A percentile compares a stretch with the other conserved stretches of the same genome.
Evolutionary conservation across 2,113 vertebrate genomes (phyloP).

Genomic region (Cyprinodon brontotheroides): DNA sequence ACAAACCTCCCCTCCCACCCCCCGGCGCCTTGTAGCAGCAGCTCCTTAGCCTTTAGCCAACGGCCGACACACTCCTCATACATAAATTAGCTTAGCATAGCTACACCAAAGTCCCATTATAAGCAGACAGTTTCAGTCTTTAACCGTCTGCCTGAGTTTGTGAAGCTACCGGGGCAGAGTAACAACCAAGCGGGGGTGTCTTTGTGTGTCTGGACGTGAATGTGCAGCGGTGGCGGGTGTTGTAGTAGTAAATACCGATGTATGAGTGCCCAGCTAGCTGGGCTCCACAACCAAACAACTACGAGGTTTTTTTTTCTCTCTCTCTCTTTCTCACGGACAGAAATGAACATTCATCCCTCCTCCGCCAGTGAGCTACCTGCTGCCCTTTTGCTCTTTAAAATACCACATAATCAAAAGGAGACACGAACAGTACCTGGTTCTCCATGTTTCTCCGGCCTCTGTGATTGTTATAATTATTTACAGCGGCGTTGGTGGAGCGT

Average conservation of each 20-base stretch:
- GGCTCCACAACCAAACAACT: constrained; percentile 76
- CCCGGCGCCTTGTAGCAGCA: constrained; percentile 75
- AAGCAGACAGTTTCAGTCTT: constrained; percentile 10
- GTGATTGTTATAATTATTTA: constrained; percentile 82
- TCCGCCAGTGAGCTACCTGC: constrained; percentile 35
- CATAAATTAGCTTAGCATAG: constrained; percentile 68
- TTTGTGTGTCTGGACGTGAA: constrained; percentile 59
- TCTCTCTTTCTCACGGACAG: constrained; percentile 44
- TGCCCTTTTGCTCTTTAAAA: constrained; percentile 45
- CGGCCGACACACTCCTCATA: constrained; percentile 64
- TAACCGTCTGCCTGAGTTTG: constrained; percentile 20
- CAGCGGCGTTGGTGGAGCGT: constrained; percentile 79
- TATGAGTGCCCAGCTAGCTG: constrained; percentile 77
- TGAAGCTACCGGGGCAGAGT: constrained; percentile 21
- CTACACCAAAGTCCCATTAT: constrained; percentile 34
- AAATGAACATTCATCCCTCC: constrained; percentile 62
- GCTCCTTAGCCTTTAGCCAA: constrained; percentile 75
- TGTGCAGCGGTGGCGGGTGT: constrained; percentile 52
- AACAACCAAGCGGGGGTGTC: constrained; percentile 36
- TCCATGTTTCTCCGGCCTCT: constrained; percentile 85
- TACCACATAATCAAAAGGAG: constrained; percentile 36
- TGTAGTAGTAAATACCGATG: constrained; percentile 76
- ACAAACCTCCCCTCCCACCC: constrained; percentile 66
- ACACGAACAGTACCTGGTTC: constrained; percentile 85
- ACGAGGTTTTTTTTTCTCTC: constrained; percentile 62